Conservation (phyloP, 2,113 vertebrate genomes). For the Peromyscus polionotus region DNA sequence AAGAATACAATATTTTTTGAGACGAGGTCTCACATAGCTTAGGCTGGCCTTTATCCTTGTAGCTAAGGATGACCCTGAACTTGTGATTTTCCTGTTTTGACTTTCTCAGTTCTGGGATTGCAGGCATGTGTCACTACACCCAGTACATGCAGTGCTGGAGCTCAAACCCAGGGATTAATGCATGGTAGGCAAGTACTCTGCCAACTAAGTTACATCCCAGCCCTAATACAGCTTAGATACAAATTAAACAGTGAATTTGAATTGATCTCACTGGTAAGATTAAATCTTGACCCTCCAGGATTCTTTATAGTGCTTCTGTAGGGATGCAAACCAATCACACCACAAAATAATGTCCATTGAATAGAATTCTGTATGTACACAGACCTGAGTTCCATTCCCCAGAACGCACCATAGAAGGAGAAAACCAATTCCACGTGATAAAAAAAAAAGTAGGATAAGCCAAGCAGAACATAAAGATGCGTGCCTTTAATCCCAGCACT, state of each 20-base stretch:
- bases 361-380: slow-evolving; percentile 20
- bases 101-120: neutral
- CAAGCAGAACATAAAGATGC: too few species aligned
- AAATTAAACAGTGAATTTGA: slow-evolving; percentile 33
- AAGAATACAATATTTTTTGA: neutral
- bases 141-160: neutral
- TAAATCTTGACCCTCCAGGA: neutral
- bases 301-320: neutral
- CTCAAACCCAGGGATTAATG: neutral
- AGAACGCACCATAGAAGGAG: neutral
- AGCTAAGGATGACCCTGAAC: neutral
- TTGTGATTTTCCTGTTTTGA: neutral
- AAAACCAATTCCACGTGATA: neutral
- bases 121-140: neutral
- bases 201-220: neutral
- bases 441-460: slow-evolving; percentile 50
- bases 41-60: neutral
- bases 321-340: neutral
- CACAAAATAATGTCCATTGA: slow-evolving; percentile 6
- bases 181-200: neutral
- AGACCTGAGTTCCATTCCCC: neutral
- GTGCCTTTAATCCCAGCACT: too few species aligned
- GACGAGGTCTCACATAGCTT: neutral
- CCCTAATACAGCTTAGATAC: neutral
- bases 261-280: neutral